Evolutionary conservation across 2,888 invertebrate species (phyloP).

Genomic region (Drosophila mimetica): DNA sequence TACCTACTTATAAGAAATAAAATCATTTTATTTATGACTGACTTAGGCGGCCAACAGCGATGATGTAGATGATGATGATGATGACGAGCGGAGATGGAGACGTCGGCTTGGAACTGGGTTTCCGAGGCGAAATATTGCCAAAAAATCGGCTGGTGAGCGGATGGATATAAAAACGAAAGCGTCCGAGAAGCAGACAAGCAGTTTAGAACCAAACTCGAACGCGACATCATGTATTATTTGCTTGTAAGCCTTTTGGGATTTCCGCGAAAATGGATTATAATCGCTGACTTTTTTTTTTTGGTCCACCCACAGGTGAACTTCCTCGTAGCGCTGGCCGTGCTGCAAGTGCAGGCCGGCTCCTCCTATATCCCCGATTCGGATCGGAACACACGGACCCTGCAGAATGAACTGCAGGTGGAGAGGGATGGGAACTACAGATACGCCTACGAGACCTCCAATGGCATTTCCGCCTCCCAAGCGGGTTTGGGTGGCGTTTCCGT

Average conservation of each 20-base stretch:
- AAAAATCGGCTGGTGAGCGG: slow-evolving; percentile 39
- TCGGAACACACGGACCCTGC: slow-evolving; percentile 67
- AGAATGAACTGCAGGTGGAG: slow-evolving; percentile 63
- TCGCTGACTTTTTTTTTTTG: slow-evolving; percentile 5
- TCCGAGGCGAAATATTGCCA: slow-evolving; percentile 51
- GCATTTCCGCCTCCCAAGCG: slow-evolving; percentile 67
- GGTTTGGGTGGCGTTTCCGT: slow-evolving; percentile 70
- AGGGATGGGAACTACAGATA: slow-evolving; percentile 76
- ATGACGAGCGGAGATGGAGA: slow-evolving; percentile 46
- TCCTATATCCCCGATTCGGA: slow-evolving; percentile 66
- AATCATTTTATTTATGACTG: slow-evolving; percentile 74
- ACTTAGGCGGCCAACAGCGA: slow-evolving; percentile 41
- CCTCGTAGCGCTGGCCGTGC: slow-evolving; percentile 17
- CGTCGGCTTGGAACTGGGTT: slow-evolving; percentile 48
- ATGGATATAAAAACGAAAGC: slow-evolving; percentile 74
- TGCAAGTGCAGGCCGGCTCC: slow-evolving; percentile 37
- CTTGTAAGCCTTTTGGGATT: slow-evolving; percentile 47
- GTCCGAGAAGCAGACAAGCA: slow-evolving; percentile 62
- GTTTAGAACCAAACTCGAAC: slow-evolving; percentile 54
- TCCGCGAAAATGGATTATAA: slow-evolving; percentile 34
- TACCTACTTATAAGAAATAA: slow-evolving; percentile 54
- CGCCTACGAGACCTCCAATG: slow-evolving; percentile 78
- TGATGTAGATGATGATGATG: slow-evolving; percentile 47
- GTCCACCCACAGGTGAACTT: slow-evolving; percentile 45
- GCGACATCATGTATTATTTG: slow-evolving; percentile 47